Base-by-base conservation (phyloP, 2,113 vertebrate species). In the Lamprotornis superbus region DNA sequence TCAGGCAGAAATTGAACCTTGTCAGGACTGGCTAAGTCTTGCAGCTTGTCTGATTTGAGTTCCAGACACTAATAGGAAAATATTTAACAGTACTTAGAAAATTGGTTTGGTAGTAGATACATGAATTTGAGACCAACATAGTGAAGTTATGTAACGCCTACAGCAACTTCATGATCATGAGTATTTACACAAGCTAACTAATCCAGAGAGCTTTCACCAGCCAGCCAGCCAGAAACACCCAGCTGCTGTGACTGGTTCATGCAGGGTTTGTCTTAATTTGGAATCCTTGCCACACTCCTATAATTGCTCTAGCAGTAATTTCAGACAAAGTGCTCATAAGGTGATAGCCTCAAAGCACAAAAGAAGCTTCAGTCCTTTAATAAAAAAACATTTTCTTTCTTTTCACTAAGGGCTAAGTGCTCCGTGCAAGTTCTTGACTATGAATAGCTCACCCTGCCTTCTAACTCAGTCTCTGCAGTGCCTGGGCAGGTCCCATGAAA, bases 401-500 rank as follows among this genome's bases (percentile, higher is more conserved):
- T 46, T 56, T 59, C 47, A 5, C 5, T 63, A 27, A 42, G 35
- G n/a, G 5, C 40, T 65, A 30, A 31, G 9, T 15, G 18, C 16
- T 74, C 39, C 11, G 6, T 67, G 37, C 33, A 74, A 70, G 35
- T 70, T 73, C 44, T 68, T 53, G 30, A 8, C 64, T 69, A 2
- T 13, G 20, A 63, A 17, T 28, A 63, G 15, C 60, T 78, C 11
- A 13, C 23, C 11, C 17, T 75, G 60, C 52, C 64, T 60, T 28
- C 53, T 56, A 47, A 30, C 22, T 50, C 16, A 5, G 59, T 12
- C n/a, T 52, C 42, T 7, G 7, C 35, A n/a, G 33, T 28, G 47
- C 60, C 0, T 13, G 30, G 70, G 23, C 63, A 2, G 2, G 20
- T 24, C 39, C 40, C 13, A 2, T 31, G 5, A 4, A 49, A 56